Base-by-base conservation (phyloP, 2,113 vertebrate genomes). In the Aptenodytes forsteri region DNA sequence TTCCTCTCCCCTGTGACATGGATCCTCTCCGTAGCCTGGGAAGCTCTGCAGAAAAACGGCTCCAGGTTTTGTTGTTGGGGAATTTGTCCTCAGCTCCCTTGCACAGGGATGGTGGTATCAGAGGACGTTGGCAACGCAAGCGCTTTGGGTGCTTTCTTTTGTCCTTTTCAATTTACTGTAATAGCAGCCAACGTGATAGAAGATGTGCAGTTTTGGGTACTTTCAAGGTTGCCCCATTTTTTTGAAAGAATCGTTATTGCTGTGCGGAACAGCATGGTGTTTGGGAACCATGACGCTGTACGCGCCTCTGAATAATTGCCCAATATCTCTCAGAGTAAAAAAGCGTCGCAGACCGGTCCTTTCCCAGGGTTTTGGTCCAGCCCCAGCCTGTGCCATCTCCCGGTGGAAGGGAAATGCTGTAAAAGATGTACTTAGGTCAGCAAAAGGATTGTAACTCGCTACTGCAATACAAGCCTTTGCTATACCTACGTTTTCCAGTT, bases 41-140 rank as follows among this genome's bases (percentile, higher is more conserved):
- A 49, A 58, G 66, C 30, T 73, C 84, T 79, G 67, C 77, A 40
- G 46, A 34, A 36, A n/a, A 69, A 4, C 4, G 0, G 21, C 59
- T 79, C 32, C 56, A 9, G 55, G 59, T 82, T 83, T 27, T n/a
- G 71, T 11, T 55, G 44, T 8, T 61, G 67, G 59, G 65, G 54
- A 47, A 54, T 92, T 89, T 38, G 17, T 67, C 61, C 47, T 34
- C 52, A 30, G 42, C 42, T 78, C 21, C 61, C 49, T 38, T 3
- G 49, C 1, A 0, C 17, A 12, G 59, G 77, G 59, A 15, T 5
- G 34, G 42, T 0, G 1, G 19, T 5, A 7, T 46, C 42, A 29
- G 55, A 42, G 50, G 44, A 23, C 0, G 1, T 2, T 44, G 87
- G 49, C 83, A 65, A 46, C 85, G 49, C n/a, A 66, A 77, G 56